Conservation (phyloP, 2,888 invertebrate species). For the Ochropleura leucogaster region DNA sequence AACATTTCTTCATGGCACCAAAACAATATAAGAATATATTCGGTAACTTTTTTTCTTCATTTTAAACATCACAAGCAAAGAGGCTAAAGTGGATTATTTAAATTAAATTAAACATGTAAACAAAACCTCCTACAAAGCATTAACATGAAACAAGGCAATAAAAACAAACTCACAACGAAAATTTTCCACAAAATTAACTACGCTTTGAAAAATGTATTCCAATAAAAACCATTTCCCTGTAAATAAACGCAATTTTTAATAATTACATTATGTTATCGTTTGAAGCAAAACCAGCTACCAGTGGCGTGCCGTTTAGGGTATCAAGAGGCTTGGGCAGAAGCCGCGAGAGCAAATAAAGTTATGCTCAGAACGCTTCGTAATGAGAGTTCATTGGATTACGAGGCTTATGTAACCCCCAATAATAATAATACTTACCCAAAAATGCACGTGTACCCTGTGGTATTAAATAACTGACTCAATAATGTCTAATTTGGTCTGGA, state of each 20-base stretch:
- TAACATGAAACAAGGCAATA: conserved; percentile 50
- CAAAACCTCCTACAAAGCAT: conserved; percentile 26
- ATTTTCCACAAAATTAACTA: conserved; percentile 63
- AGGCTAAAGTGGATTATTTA: conserved; percentile 16
- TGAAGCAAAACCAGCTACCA: conserved; percentile 78
- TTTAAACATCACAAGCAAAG: neutral
- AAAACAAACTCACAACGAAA: conserved; percentile 52
- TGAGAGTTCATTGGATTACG: conserved; percentile 90
- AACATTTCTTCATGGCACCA: neutral
- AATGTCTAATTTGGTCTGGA: conserved; percentile 81
- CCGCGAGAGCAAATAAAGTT: conserved; percentile 87
- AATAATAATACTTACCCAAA: conserved; percentile 90
- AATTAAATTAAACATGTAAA: conserved; percentile 22
- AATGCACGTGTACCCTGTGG: conserved; percentile 85
- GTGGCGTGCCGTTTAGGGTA: conserved; percentile 84
- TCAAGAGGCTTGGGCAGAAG: conserved; percentile 82
- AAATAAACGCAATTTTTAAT: conserved; percentile 89
- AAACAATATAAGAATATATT: neutral
- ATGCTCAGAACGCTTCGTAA: conserved; percentile 85
- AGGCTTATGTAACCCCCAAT: conserved; percentile 84
- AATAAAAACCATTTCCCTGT: conserved; percentile 79
- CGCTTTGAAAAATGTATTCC: conserved; percentile 68
- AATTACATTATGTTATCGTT: conserved; percentile 84
- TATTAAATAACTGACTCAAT: conserved; percentile 90
- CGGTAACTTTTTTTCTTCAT: neutral